phyloP scores from a whole-genome alignment of 2,113 vertebrate genomes.

The Chrysochloris asiatica region DNA sequence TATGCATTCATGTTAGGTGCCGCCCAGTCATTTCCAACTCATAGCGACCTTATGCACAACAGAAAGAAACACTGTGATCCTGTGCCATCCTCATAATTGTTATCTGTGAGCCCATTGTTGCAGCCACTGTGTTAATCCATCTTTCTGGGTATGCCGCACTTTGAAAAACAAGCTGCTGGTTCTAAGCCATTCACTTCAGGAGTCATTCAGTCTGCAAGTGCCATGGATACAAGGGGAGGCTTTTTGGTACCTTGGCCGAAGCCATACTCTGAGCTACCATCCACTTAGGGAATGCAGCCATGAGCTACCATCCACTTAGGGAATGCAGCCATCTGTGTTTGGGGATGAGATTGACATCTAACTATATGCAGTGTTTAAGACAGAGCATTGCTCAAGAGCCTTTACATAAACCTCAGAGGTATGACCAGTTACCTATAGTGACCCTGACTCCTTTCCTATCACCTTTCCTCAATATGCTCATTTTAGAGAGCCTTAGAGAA shows the following conservation, averaged over 20 bases:
- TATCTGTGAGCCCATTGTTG: too few species aligned
- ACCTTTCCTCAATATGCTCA: neutral
- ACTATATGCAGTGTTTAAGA: neutral
- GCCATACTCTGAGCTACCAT: neutral
- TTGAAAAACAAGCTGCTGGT: conserved; percentile 6
- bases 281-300: neutral
- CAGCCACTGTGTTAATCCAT: too few species aligned
- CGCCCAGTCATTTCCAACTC: too few species aligned
- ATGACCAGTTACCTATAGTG: neutral
- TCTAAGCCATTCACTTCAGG: neutral
- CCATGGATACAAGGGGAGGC: neutral
- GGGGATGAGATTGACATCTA: neutral
- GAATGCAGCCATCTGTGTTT: neutral
- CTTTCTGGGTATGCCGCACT: neutral
- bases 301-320: neutral
- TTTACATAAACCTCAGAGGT: neutral
- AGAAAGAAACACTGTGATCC: too few species aligned
- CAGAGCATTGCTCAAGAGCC: neutral
- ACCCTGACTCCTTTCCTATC: conserved; percentile 1
- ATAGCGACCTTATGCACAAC: too few species aligned
- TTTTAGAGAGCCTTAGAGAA: neutral
- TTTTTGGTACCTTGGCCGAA: neutral
- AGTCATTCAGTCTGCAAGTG: neutral
- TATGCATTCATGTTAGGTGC: neutral
- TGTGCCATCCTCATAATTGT: too few species aligned